Evolutionary conservation across 2,888 invertebrate genomes (phyloP).

Genomic region (Odontomyia ornata): DNA sequence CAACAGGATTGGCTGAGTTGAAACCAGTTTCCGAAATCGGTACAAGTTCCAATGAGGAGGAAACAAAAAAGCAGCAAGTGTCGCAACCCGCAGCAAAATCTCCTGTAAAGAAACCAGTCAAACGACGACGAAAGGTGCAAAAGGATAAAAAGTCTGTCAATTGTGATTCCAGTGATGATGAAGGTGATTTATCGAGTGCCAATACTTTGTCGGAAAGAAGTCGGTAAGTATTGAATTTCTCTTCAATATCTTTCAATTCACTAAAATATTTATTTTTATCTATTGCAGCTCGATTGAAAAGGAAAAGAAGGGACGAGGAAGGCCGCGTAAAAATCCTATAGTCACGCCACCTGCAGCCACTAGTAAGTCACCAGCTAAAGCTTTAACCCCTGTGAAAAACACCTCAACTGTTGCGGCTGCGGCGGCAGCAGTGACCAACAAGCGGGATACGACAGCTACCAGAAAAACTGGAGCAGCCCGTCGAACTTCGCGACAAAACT

Average conservation of each 20-base stretch:
- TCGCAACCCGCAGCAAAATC: slow-evolving; percentile 27
- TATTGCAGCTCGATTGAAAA: slow-evolving; percentile 49
- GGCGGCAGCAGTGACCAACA: slow-evolving; percentile 42
- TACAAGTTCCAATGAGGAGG: slow-evolving; percentile 53
- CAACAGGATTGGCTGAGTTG: slow-evolving; percentile 57
- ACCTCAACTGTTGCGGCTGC: neutral
- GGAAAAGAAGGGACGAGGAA: slow-evolving; percentile 63
- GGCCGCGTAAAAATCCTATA: slow-evolving; percentile 64
- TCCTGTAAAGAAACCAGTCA: slow-evolving; percentile 46
- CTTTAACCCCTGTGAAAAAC: slow-evolving; percentile 58
- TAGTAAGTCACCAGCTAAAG: slow-evolving; percentile 46
- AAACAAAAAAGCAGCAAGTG: slow-evolving; percentile 54
- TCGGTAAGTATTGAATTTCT: slow-evolving; percentile 52
- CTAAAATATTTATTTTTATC: neutral
- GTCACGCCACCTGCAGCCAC: slow-evolving; percentile 49
- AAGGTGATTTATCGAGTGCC: slow-evolving; percentile 52
- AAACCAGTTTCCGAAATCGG: slow-evolving; percentile 47
- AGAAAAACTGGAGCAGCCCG: slow-evolving; percentile 53
- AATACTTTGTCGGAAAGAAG: slow-evolving; percentile 50
- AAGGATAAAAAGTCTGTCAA: slow-evolving; percentile 53
- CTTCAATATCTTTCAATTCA: neutral
- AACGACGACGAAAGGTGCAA: slow-evolving; percentile 52
- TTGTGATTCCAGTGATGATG: slow-evolving; percentile 60
- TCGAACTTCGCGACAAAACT: slow-evolving; percentile 55
- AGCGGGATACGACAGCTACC: slow-evolving; percentile 44